Evolutionary conservation across 2,113 vertebrate species (phyloP), one percentile per base, ranked within the genome.

Genomic region (Malaclemys terrapin): DNA sequence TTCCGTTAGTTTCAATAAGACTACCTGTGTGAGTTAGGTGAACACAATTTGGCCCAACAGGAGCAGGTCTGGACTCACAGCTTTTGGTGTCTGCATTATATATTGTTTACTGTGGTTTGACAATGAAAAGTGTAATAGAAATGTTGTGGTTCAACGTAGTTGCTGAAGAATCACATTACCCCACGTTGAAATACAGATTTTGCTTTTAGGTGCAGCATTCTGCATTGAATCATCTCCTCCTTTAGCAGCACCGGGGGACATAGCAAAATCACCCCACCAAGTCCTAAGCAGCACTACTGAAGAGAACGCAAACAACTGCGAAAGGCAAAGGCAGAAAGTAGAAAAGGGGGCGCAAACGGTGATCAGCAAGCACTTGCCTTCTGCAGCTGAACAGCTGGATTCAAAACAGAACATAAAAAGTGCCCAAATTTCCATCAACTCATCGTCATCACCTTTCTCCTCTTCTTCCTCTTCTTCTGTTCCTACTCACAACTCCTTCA

Each of bases 381-480:
- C 56, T 0, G 83, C 94, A 90, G 56, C 91, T 88, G 98, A 98
- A 82, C 98, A 97, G 62, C 29, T 89, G 27, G 98, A 97, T 83
- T 94, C 42, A 0, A 98, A 98, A 80, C 92, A 94, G 10, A 94
- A 97, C 29, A 88, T 62, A 17, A 97, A 91, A 95, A 92, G 82
- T 50, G 53, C 96, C 69, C 97, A 96, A 65, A 95, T 96, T 85
- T 95, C 95, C 4, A 96, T 93, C 12, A 83, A 97, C 20, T 95
- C 97, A 0, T 96, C 94, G 0, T 97, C 97, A 96, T 97, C 96
- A 91, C 96, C 97, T 38, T 96, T 96, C 5, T 97, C 99, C 89
- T 99, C 98, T 20, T 98, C 98, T 38, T 99, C 99, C 27, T 98
- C 98, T 0, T 97, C 97, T 9, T 97, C 98, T 9, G 98, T 94